Evolutionary conservation across 2,888 invertebrate genomes (phyloP), one percentile per base, ranked within the genome.

Genomic region (Pherbina coryleti): DNA sequence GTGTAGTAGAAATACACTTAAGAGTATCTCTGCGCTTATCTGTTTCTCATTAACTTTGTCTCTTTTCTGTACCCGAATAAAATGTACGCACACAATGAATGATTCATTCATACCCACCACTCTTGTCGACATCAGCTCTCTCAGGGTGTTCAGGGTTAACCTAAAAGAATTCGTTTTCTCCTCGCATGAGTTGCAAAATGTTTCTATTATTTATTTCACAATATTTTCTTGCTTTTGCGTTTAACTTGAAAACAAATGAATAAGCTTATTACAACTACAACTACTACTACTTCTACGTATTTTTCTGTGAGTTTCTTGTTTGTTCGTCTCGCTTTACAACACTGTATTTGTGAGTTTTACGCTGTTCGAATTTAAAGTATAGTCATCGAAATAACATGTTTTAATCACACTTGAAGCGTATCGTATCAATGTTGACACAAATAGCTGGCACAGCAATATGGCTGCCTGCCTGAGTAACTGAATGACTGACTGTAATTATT

Each of bases 281-380:
- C n/a, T n/a, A n/a, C 7, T 4, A 44, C 44, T 44, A 11, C 11
- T 44, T 11, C 72, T 72, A 37, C 64, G 37, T 55, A 37, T 44
- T 78, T 78, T 72, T 73, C 71, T 60, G 79, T 76, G 44, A 44
- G 44, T 44, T 44, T 37, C 53, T 75, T 79, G 76, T 77, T 71
- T 78, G 75, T 78, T 17, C 17, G 53, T 49, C 14, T 14, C 19
- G 53, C 17, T 49, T 53, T 14, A 51, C 49, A 49, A 70, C 70
- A 25, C 53, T 44, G 70, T 22, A 25, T 22, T 8, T 70, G 17
- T 49, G 28, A 49, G 51, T 44, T n/a, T 31, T 37, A 17, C 17
- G 66, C 34, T 31, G 19, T 31, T 37, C 22, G n/a, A 3, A 9
- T 2, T 70, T 14, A 49, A 25, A 22, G 53, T 44, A 34, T 28